Conservation (phyloP, 2,113 vertebrate species). For the Zosterops japonicus region DNA sequence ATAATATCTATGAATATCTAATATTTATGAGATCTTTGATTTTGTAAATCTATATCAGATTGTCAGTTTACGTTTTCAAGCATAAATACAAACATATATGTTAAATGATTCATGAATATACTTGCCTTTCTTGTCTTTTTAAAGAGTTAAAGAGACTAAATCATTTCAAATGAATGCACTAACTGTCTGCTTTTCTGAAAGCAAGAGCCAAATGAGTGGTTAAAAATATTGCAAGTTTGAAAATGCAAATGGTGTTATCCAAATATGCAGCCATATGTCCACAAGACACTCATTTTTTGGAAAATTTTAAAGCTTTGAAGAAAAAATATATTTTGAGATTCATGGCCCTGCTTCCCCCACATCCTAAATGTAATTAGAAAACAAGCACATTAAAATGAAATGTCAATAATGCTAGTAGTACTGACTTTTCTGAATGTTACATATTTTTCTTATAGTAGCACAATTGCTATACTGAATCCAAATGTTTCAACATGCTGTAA, state of each 20-base stretch:
- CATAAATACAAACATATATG: conserved; percentile 73
- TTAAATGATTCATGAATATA: conserved; percentile 71
- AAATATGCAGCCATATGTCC: conserved; percentile 86
- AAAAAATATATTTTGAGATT: conserved; percentile 75
- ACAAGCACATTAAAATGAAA: conserved; percentile 53
- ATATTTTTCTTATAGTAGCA: conserved; percentile 39
- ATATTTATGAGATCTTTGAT: conserved; percentile 31
- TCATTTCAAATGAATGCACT: conserved; percentile 74
- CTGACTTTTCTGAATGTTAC: conserved; percentile 17
- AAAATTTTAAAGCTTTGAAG: conserved; percentile 77
- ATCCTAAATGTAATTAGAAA: conserved; percentile 18
- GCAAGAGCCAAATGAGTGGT: conserved; percentile 81
- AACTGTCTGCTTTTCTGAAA: conserved; percentile 81
- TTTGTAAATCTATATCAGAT: conserved; percentile 63
- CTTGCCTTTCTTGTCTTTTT: conserved; percentile 50
- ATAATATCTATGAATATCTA: conserved; percentile 16
- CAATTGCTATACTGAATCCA: conserved; percentile 27
- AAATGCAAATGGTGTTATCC: conserved; percentile 86
- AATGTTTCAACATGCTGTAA: conserved; percentile 4
- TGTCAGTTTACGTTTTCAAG: conserved; percentile 70
- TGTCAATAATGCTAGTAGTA: conserved; percentile 36
- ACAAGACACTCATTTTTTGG: conserved; percentile 76
- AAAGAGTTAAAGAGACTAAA: conserved; percentile 77
- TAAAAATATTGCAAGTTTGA: conserved; percentile 82
- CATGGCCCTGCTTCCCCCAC: conserved; percentile 25